Base-by-base conservation (phyloP, 2,888 invertebrate species). In the Lagria hirta region DNA sequence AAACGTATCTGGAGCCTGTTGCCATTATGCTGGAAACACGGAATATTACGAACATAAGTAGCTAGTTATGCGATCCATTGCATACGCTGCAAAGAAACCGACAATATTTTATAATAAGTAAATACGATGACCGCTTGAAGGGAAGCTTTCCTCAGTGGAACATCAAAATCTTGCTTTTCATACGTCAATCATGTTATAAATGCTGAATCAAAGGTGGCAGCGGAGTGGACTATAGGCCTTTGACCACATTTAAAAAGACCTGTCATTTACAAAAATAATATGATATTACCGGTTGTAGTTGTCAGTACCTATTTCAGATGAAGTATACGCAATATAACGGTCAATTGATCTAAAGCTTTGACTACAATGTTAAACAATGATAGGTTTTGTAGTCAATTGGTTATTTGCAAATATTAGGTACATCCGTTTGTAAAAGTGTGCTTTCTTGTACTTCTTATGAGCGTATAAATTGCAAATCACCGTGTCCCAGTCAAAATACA, bases 151-250 rank as follows among this genome's bases (percentile, higher is more conserved):
- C 49, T 49, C 43, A 32, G 32, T 43, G 14, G 6, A 24, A 24
- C 49, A 54, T 51, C 53, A 49, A 51, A 55, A 49, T 49, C 49
- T 27, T 48, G 43, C 57, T 54, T 57, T 57, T 57, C 57, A 57
- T 43, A 26, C 37, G 57, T 57, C 57, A 57, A 53, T 57, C 57
- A 56, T 41, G 43, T 32, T 32, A 27, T 22, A 43, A 37, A 43
- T 38, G 30, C 14, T 21, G 14, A 24, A 32, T 40, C 32, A 32
- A 32, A 28, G 12, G 30, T 40, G 24, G 30, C 30, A 20, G 41
- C 26, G 10, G n/a, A 26, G 18, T 20, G 41, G 41, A 41, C 33
- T 32, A 14, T 24, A n/a, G n/a, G n/a, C n/a, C n/a, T n/a, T n/a
- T n/a, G n/a, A n/a, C n/a, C n/a, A n/a, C n/a, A n/a, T n/a, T n/a